Conservation (phyloP, 2,113 vertebrate species). For the Toxotes jaculatrix region DNA sequence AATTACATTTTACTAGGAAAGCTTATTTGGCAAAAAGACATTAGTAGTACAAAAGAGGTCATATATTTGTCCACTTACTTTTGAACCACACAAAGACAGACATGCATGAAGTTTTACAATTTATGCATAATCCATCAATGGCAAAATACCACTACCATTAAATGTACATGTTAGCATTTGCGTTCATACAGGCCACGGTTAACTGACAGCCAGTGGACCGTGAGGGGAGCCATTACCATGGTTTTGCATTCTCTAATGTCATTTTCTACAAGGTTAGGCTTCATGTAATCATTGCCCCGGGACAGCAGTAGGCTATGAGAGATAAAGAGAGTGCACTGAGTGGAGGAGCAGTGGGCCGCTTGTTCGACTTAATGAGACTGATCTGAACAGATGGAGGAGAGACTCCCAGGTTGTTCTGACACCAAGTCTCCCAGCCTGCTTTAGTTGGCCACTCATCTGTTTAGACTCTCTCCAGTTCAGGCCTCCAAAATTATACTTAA, state of each 20-base stretch:
- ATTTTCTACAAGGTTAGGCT: conserved; percentile 81
- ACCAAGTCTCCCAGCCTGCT: conserved; percentile 46
- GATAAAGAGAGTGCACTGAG: conserved; percentile 39
- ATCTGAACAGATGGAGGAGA: conserved; percentile 75
- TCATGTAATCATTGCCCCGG: conserved; percentile 72
- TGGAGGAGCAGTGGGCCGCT: conserved; percentile 59
- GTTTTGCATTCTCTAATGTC: conserved; percentile 73
- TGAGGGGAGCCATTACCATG: conserved; percentile 63
- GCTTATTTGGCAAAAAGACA: not conserved
- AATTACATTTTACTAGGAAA: not conserved
- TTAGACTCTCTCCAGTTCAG: conserved; percentile 7
- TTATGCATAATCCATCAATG: not conserved
- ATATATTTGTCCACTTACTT: not conserved
- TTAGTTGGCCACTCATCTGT: conserved; percentile 50
- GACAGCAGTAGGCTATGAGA: conserved; percentile 51
- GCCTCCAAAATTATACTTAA: not conserved
- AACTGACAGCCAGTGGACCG: conserved; percentile 60
- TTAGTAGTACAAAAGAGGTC: not conserved
- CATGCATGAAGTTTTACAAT: not conserved
- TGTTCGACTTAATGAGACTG: conserved; percentile 78
- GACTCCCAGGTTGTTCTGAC: conserved; percentile 57
- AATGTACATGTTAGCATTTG: conserved; percentile 28
- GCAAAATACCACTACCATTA: conserved; percentile 9
- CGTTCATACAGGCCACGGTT: conserved; percentile 31
- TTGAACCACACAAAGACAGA: not conserved